Evolutionary conservation across 2,113 vertebrate genomes (phyloP).

Genomic region (Ceratotherium simum): DNA sequence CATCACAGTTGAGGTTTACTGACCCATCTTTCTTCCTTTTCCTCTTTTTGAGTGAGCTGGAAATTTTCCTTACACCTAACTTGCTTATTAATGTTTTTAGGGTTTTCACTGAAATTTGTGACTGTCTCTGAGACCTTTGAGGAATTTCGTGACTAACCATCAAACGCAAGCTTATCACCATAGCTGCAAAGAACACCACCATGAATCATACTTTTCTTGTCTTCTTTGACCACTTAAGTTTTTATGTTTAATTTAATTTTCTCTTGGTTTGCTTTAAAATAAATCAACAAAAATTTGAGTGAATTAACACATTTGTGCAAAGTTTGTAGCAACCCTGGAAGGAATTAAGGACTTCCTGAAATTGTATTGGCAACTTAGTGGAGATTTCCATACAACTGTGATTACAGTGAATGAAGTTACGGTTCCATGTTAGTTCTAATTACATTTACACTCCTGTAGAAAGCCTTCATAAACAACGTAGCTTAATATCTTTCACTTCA

Average conservation of each 20-base stretch:
- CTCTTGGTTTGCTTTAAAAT: slow-evolving; percentile 22
- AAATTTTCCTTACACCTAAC: background rate
- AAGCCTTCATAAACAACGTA: background rate
- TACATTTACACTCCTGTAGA: background rate
- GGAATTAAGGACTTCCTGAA: slow-evolving; percentile 2
- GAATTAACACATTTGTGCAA: background rate
- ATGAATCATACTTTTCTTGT: background rate
- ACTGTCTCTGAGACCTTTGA: background rate
- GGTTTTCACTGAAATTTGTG: background rate
- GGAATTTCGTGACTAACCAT: background rate
- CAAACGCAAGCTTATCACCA: background rate
- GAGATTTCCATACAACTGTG: background rate
- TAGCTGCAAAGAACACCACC: background rate
- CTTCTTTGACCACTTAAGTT: background rate
- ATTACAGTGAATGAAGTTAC: background rate
- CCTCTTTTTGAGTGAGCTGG: background rate
- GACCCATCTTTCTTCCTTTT: background rate
- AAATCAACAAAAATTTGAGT: background rate
- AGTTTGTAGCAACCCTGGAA: background rate
- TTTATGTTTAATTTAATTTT: background rate
- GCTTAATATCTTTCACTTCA: background rate
- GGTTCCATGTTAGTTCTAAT: background rate
- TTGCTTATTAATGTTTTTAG: background rate
- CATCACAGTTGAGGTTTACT: background rate
- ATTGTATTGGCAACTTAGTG: background rate